These are phyloP conservation scores for Sander lucioperca DNA, from an alignment of 2,113 vertebrate species.

Conservation along the genomic window DNA sequence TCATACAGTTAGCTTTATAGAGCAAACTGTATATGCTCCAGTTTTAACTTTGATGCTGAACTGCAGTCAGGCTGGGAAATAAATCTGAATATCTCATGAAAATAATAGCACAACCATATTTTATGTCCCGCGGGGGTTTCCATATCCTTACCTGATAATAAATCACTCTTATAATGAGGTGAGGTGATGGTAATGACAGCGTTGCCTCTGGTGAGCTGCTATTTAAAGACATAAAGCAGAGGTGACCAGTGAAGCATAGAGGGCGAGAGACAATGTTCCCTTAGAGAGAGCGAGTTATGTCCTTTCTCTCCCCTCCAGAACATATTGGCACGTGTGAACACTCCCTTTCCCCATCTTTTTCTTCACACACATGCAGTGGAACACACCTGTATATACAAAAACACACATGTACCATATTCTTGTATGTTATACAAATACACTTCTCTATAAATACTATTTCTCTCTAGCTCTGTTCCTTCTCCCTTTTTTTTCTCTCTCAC, in stretches of 20 bases:
- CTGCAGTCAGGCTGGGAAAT: slow-evolving; percentile 8
- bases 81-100: background rate
- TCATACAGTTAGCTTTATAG: background rate
- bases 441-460: background rate
- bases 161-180: slow-evolving; percentile 53
- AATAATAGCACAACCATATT: background rate
- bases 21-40: background rate
- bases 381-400: background rate
- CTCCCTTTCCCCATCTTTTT: background rate
- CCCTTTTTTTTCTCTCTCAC: background rate
- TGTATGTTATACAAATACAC: background rate
- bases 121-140: slow-evolving; percentile 5
- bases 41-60: background rate
- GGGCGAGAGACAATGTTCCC: slow-evolving; percentile 54
- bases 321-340: background rate
- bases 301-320: slow-evolving; percentile 32
- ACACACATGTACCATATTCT: background rate
- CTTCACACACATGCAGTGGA: background rate
- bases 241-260: slow-evolving; percentile 60
- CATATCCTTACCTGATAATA: slow-evolving; percentile 35
- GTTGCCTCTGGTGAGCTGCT: slow-evolving; percentile 48
- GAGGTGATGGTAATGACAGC: slow-evolving; percentile 50
- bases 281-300: slow-evolving; percentile 36
- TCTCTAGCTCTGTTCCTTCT: background rate
- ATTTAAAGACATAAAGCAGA: slow-evolving; percentile 61